These are phyloP conservation scores for Calameuta idolon DNA, from an alignment of 2,888 invertebrate genomes.

Conservation along the genomic window DNA sequence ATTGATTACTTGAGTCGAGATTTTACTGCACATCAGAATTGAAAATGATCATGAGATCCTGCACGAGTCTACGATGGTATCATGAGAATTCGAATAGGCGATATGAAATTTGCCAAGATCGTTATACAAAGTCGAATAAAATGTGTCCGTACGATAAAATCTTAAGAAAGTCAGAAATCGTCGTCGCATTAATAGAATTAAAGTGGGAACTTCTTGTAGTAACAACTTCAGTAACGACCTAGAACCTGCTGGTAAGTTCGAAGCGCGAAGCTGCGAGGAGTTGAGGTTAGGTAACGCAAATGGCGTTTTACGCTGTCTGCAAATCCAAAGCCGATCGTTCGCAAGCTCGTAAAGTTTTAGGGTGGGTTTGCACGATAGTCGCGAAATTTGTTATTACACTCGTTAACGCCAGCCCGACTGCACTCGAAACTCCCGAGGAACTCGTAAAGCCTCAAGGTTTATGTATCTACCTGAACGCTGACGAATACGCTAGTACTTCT, in stretches of 20 bases:
- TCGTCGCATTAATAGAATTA: neutral
- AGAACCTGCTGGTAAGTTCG: neutral
- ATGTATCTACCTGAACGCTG: neutral
- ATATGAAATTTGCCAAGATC: no score
- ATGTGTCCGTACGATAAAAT: neutral
- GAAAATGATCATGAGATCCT: no score
- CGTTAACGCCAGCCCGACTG: constrained; percentile 53
- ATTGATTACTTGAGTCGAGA: no score
- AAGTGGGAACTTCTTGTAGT: neutral
- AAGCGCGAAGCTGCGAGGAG: neutral
- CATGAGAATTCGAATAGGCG: no score
- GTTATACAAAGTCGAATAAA: no score
- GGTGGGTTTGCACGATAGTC: constrained; percentile 56
- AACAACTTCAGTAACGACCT: neutral
- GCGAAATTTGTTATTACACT: constrained; percentile 61
- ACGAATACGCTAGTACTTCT: neutral
- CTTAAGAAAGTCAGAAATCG: neutral
- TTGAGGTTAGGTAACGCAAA: neutral
- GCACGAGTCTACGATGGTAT: no score
- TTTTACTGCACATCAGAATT: no score
- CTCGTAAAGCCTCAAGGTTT: constrained; percentile 50
- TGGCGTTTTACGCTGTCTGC: neutral
- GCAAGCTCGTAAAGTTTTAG: constrained; percentile 48
- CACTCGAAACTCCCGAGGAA: constrained; percentile 51
- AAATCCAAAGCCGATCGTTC: constrained; percentile 34